A percentile compares a stretch with the other conserved stretches of the same genome.
Conservation (phyloP, 2,797 vertebrate genomes). For the Steatocranus sp. region DNA sequence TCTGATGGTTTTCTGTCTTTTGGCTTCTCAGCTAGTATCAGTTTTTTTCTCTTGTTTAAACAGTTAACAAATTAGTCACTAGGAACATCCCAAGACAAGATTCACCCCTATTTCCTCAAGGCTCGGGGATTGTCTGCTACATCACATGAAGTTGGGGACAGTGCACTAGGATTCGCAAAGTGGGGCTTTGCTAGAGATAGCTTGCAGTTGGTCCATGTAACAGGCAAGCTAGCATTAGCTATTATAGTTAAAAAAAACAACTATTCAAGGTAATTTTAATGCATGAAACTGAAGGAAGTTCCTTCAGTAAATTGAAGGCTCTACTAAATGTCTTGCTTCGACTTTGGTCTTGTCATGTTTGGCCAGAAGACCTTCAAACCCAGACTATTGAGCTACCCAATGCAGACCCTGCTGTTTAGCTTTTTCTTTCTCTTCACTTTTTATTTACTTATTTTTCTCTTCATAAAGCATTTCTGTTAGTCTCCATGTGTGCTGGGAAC, state of each 20-base stretch:
- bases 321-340: not conserved
- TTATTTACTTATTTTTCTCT: not conserved
- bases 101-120: not conserved
- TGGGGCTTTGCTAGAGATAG: not conserved
- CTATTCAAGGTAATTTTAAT: not conserved
- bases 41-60: not conserved
- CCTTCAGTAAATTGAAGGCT: not conserved
- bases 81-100: not conserved
- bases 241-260: not conserved
- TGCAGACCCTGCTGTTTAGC: not conserved
- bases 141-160: not conserved
- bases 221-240: not conserved
- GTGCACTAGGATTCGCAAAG: not conserved
- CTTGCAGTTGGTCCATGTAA: not conserved
- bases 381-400: not conserved
- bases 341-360: not conserved
- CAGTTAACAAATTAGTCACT: not conserved
- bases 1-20: not conserved
- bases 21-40: not conserved
- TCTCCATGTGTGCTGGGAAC: not conserved
- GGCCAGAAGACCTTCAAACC: not conserved
- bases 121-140: not conserved
- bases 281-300: not conserved
- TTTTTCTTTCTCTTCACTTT: not conserved
- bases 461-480: not conserved